Conservation (phyloP, 2,888 invertebrate species). For the Mayetiola destructor region DNA sequence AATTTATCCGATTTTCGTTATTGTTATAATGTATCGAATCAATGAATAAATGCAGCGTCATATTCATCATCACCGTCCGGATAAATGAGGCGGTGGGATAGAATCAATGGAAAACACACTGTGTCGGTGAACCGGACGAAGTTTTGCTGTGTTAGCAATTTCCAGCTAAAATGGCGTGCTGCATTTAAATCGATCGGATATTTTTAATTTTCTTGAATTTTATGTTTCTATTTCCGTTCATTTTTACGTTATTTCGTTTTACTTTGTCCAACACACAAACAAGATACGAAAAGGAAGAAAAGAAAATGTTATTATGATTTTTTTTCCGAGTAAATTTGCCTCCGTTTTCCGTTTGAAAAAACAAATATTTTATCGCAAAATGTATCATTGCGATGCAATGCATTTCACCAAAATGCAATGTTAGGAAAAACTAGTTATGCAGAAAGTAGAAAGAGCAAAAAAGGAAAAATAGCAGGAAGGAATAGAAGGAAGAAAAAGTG, state of each 20-base stretch:
- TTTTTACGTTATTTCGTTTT: neutral
- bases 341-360: neutral
- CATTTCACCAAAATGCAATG: too few relatives aligned
- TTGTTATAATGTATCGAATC: constrained; percentile 1
- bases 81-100: neutral
- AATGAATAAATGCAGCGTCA: constrained; percentile 9
- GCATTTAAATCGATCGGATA: constrained; percentile 6
- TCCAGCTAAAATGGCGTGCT: neutral
- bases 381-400: neutral
- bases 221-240: neutral
- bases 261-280: constrained; percentile 1
- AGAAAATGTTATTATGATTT: neutral
- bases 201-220: neutral
- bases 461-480: too few relatives aligned
- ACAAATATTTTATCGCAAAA: constrained; percentile 2
- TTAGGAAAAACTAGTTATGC: too few relatives aligned
- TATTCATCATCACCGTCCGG: constrained; percentile 1
- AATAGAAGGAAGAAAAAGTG: neutral
- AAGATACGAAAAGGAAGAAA: too few relatives aligned
- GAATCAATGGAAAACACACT: neutral
- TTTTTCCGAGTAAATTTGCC: neutral
- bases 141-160: too few relatives aligned
- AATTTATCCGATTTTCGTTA: neutral
- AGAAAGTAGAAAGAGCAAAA: too few relatives aligned
- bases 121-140: neutral